Evolutionary conservation across 2,797 vertebrate species (phyloP), one percentile per base, ranked within the genome.

Genomic region (Tachyglossus aculeatus): DNA sequence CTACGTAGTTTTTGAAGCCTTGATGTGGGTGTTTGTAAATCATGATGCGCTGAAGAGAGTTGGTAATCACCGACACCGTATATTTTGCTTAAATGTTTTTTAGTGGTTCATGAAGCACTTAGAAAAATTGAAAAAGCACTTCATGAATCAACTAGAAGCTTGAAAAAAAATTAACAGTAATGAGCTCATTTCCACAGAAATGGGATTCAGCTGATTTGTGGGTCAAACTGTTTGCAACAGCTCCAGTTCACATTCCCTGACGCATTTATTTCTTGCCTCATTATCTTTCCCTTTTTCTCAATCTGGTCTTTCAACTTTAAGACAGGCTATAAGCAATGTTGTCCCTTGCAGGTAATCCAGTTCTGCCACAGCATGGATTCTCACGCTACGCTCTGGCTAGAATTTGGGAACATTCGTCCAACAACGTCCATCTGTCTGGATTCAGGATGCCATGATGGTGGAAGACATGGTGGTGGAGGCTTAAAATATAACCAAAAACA

Each of bases 111-210:
- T 67, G 76, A 81, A 87, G 61, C 65, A 72, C 79, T 87, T 80
- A 85, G 77, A 37, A 4, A 78, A 78, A 83, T 90, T 90, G n/a
- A 47, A 71, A 80, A 84, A 65, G 72, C 81, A 78, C 75, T 85
- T 88, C 88, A 83, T n/a, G 18, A 88, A 89, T 86, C 86, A 89
- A 70, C 69, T 12, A 72, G 75, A 71, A 85, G 69, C 75, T 75
- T 32, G 57, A 33, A 74, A n/a, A n/a, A 83, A 84, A 83, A 84
- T 84, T 81, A 86, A 54, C 69, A 62, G 37, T 74, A 81, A 87
- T 70, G 74, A 88, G 71, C 82, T 89, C 68, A 90, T 90, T 90
- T 90, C 86, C 84, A 82, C 84, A 85, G 87, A 84, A 85, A 73
- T 83, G 77, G 63, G 70, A 70, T 61, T 61, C 62, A 67, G 44